phyloP scores from a whole-genome alignment of 1,140 invertebrate genomes.

The Solen grandis region DNA sequence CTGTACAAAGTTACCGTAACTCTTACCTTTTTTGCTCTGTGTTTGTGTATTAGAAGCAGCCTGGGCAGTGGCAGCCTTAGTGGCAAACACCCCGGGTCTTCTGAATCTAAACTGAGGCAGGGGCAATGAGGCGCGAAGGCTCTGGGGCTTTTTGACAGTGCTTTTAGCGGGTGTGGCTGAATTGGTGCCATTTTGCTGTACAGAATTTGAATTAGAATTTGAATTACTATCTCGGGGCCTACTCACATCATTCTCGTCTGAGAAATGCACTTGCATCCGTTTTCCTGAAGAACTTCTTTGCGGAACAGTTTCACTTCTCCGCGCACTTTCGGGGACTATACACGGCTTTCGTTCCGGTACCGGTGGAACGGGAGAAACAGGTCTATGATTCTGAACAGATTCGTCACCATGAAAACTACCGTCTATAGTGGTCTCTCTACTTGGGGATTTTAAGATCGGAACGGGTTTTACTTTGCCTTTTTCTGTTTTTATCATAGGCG shows the following conservation, averaged over 20 bases:
- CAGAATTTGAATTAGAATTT: slow-evolving; percentile 3
- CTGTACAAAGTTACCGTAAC: neutral
- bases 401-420: slow-evolving; percentile 19
- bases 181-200: slow-evolving; percentile 30
- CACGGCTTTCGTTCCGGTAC: slow-evolving; percentile 39
- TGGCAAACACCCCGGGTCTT: slow-evolving; percentile 33
- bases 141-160: slow-evolving; percentile 49
- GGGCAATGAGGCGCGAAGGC: slow-evolving; percentile 52
- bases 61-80: neutral
- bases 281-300: neutral
- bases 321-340: neutral
- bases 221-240: neutral
- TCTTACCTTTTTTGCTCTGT: slow-evolving; percentile 58
- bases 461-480: neutral
- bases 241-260: slow-evolving; percentile 49
- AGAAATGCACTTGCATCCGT: slow-evolving; percentile 53
- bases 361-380: slow-evolving; percentile 22
- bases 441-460: neutral
- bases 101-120: slow-evolving; percentile 54
- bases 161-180: neutral
- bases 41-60: neutral
- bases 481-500: slow-evolving; percentile 16
- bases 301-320: neutral
- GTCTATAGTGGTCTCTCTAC: slow-evolving; percentile 28
- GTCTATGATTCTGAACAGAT: slow-evolving; percentile 51